These are phyloP conservation scores for Harlomillsia oculata DNA, from an alignment of 1,140 invertebrate genomes.

Conservation along the genomic window DNA sequence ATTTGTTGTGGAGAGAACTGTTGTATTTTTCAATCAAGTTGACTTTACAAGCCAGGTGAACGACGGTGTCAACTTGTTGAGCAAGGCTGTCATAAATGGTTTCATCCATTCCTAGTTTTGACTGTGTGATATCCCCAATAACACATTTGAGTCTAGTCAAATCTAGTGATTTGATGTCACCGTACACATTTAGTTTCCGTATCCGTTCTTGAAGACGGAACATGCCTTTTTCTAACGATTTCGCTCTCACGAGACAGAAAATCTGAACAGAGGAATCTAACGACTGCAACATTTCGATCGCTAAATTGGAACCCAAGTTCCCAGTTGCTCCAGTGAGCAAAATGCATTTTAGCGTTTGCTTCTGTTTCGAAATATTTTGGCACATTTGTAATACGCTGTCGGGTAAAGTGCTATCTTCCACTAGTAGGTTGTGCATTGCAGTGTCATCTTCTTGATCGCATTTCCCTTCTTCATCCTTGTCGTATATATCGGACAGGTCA, in stretches of 20 bases:
- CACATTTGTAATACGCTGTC: too few species aligned
- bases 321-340: neutral
- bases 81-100: neutral
- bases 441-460: neutral
- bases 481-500: neutral
- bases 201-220: neutral
- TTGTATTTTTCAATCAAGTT: slow-evolving; percentile 6
- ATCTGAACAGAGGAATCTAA: neutral
- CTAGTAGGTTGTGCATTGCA: neutral
- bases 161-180: neutral
- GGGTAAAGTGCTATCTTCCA: neutral
- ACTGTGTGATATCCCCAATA: neutral
- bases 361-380: too few species aligned
- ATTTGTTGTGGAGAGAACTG: neutral
- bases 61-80: neutral
- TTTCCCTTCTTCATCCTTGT: neutral
- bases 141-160: neutral
- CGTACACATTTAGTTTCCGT: neutral
- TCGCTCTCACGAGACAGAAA: neutral
- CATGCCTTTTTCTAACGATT: neutral
- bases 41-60: neutral
- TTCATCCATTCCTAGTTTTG: neutral
- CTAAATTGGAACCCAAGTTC: neutral
- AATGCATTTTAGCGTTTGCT: slow-evolving; percentile 1
- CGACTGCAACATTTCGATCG: neutral